Conservation (phyloP, 2,113 vertebrate genomes). For the Brienomyrus longianalis region DNA sequence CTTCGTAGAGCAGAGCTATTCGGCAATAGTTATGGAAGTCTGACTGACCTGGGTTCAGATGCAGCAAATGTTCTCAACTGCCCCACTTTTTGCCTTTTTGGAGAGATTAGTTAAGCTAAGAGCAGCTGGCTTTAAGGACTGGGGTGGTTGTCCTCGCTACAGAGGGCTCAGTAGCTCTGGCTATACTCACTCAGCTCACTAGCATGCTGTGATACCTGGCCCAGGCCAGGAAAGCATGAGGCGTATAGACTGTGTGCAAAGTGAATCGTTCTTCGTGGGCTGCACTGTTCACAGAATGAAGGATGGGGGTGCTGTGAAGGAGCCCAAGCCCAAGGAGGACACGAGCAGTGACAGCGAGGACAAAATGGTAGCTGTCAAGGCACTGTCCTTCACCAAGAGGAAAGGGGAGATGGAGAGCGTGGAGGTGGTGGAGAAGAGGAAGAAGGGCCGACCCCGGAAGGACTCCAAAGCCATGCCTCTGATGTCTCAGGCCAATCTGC, state of each 20-base stretch:
- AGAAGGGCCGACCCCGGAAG: conserved; percentile 89
- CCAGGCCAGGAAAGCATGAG: background rate
- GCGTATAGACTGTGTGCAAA: background rate
- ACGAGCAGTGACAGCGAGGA: conserved; percentile 95
- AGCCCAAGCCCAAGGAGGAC: conserved; percentile 74
- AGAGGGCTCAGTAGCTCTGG: background rate
- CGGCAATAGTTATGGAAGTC: background rate
- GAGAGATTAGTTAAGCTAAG: background rate
- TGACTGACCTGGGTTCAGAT: background rate
- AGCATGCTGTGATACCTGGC: background rate
- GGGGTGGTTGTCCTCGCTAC: background rate
- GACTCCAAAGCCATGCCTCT: conserved; percentile 75
- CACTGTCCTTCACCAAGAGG: conserved; percentile 71
- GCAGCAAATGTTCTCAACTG: background rate
- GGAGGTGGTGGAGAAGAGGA: conserved; percentile 85
- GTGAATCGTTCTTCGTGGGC: background rate
- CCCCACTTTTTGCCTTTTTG: background rate
- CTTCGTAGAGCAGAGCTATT: background rate
- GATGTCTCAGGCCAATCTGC: conserved; percentile 66
- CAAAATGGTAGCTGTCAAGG: conserved; percentile 72
- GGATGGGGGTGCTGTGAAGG: conserved; percentile 70
- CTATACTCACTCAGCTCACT: background rate
- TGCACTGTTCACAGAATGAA: conserved; percentile 58
- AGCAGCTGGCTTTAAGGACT: background rate
- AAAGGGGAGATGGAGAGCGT: conserved; percentile 80